Conservation (phyloP, 2,888 invertebrate genomes). For the Phengaris alcon region DNA sequence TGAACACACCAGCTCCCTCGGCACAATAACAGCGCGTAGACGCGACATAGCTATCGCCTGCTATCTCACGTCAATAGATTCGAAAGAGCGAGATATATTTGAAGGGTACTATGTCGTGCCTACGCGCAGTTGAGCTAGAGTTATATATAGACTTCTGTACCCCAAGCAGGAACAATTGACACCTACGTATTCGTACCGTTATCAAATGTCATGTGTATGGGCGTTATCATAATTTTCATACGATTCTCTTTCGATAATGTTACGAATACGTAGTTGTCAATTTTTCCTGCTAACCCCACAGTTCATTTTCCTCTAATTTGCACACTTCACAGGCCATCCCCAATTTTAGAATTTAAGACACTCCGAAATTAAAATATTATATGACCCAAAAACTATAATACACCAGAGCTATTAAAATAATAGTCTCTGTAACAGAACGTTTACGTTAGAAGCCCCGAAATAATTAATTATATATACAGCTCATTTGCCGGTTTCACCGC, state of each 20-base stretch:
- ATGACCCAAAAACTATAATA: background rate
- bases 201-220: no score
- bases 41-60: background rate
- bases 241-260: no score
- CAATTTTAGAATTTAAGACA: background rate
- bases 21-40: background rate
- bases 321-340: no score
- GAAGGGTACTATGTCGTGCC: background rate
- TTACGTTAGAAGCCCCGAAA: slow-evolving; percentile 3
- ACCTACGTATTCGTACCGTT: no score
- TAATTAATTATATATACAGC: slow-evolving; percentile 25
- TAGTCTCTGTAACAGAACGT: background rate
- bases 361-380: background rate
- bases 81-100: background rate
- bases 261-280: no score
- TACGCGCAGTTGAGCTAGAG: background rate
- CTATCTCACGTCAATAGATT: background rate
- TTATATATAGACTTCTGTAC: background rate
- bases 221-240: no score
- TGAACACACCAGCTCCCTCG: background rate
- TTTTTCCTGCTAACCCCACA: no score
- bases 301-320: no score
- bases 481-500: slow-evolving; percentile 23
- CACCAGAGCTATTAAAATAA: background rate
- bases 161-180: no score